Percentiles rank a stretch among this genome's conserved stretches.
These are phyloP conservation scores for Cephus nigrinus DNA, from an alignment of 2,888 invertebrate species.

Conservation along the genomic window DNA sequence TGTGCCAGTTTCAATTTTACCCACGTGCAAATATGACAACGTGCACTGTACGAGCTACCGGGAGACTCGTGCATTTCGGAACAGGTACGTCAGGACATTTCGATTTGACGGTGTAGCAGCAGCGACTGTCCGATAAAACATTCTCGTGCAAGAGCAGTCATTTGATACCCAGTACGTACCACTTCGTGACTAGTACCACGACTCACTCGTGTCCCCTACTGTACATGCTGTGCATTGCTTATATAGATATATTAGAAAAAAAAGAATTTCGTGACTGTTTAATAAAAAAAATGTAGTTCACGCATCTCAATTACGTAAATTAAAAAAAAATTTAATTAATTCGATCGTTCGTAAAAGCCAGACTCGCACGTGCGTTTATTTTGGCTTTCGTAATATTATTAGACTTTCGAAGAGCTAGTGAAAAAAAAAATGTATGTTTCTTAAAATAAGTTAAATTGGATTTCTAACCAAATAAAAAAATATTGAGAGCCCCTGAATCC, in stretches of 20 bases:
- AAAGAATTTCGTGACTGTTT: too few relatives aligned
- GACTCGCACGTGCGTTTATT: too few relatives aligned
- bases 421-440: background rate
- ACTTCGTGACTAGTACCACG: conserved; percentile 41
- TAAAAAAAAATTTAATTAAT: too few relatives aligned
- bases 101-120: background rate
- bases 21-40: background rate
- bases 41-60: background rate
- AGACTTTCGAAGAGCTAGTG: too few relatives aligned
- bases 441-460: background rate
- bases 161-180: conserved; percentile 34
- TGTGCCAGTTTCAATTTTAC: background rate
- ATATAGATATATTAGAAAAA: too few relatives aligned
- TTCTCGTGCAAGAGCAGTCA: conserved; percentile 36
- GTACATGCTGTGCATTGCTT: too few relatives aligned
- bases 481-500: conserved; percentile 51
- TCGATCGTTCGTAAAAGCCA: too few relatives aligned
- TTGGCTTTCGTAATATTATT: too few relatives aligned
- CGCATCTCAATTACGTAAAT: too few relatives aligned
- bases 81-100: background rate
- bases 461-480: background rate
- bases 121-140: conserved; percentile 23
- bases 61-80: background rate
- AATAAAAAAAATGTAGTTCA: too few relatives aligned
- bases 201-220: background rate